Percentiles rank a stretch among this genome's conserved stretches.
phyloP scores from a whole-genome alignment of 2,888 invertebrate species.

The Mythimna albipuncta region DNA sequence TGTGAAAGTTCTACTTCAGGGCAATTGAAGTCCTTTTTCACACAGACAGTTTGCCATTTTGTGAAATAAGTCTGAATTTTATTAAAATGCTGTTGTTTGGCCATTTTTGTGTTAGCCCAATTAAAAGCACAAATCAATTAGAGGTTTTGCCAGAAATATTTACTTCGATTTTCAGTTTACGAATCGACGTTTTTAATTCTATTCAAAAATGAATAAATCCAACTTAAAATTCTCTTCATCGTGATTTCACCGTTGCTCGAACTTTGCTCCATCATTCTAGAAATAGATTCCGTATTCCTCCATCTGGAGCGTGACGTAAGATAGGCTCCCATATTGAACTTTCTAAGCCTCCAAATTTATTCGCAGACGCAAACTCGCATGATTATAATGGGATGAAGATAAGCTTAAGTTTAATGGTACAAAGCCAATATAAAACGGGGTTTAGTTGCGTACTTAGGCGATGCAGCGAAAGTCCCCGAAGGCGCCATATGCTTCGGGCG shows the following conservation, averaged over 20 bases:
- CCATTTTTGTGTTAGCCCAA: not conserved
- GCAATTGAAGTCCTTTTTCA: too few relatives aligned
- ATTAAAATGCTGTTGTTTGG: not conserved
- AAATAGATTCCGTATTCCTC: conserved; percentile 51
- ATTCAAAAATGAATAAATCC: not conserved
- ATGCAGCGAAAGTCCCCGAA: conserved; percentile 66
- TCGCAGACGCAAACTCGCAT: conserved; percentile 61
- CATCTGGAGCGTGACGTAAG: conserved; percentile 57
- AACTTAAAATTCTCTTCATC: not conserved
- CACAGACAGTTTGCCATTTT: not conserved
- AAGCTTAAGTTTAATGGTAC: conserved; percentile 66
- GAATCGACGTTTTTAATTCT: not conserved
- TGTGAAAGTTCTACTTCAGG: not conserved
- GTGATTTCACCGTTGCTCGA: conserved; percentile 1
- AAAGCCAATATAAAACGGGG: conserved; percentile 65
- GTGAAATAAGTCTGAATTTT: not conserved
- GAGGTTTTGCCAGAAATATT: not conserved
- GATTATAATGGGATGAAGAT: conserved; percentile 65
- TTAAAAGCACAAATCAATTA: not conserved
- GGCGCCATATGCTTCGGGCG: conserved; percentile 66
- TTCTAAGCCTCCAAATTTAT: conserved; percentile 66
- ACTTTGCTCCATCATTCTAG: conserved; percentile 30
- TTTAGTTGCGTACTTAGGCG: conserved; percentile 62
- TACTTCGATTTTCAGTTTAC: not conserved
- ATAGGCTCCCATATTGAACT: conserved; percentile 62